Base-by-base conservation (phyloP, 2,797 vertebrate species). In the Trichosurus vulpecula region DNA sequence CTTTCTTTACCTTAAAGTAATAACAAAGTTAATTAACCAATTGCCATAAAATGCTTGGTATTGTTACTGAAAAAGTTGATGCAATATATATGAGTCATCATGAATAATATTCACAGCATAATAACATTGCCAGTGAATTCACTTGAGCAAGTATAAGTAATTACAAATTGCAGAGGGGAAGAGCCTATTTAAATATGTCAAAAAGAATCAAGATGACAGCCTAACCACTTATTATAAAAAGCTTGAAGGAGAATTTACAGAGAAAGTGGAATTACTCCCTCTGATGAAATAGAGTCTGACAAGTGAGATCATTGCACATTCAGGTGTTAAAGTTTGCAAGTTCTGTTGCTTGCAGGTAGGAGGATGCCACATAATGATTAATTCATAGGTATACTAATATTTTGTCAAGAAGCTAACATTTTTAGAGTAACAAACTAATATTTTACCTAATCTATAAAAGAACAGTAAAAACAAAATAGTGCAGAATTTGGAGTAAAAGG, bases 341-440 rank as follows among this genome's bases (percentile, higher is more conserved):
- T 4, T 94, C 74, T 57, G 27, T 51, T 66, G 51, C 54, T 6
- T 56, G 91, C 52, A 94, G 27, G 29, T 51, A 51, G 19, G 41
- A 41, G 41, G 95, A 95, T 35, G 91, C 74, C 55, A 0, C 31
- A 29, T 92, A 58, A n/a, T 95, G 92, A 89, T 61, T 52, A 95
- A 92, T 94, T 93, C 89, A 87, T 87, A 95, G 14, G 47, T 93
- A 31, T 57, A 96, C 52, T 52, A 90, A 92, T 54, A 91, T 93
- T 93, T 96, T 95, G 92, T 95, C 35, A 91, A 95, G 57, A 56
- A 96, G 54, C 92, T 96, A 93, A 81, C 90, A 95, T 74, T 96
- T 95, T 97, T 41, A 51, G 94, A 52, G 30, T 35, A 94, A 58
- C 92, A 95, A 96, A 94, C 52, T 94, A 53, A 66, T 81, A 92